Percentiles rank a stretch among this genome's conserved stretches.
Evolutionary conservation across 2,113 vertebrate species (phyloP).

Genomic region (Merops nubicus): DNA sequence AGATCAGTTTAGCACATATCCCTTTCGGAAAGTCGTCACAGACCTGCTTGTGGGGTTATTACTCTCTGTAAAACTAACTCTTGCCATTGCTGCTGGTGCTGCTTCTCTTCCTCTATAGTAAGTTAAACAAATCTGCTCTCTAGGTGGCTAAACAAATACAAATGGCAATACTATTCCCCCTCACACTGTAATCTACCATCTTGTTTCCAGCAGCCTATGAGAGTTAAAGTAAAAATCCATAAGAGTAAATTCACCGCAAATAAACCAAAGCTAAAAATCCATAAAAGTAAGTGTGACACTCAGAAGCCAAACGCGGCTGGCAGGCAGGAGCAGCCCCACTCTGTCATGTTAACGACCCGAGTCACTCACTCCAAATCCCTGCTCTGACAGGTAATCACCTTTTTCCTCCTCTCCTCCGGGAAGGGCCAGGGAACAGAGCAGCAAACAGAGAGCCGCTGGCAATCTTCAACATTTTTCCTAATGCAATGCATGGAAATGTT

Average conservation of each 20-base stretch:
- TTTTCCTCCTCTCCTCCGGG: neutral
- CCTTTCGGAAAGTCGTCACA: neutral
- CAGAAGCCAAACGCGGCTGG: neutral
- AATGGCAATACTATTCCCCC: neutral
- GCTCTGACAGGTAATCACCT: neutral
- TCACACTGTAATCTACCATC: neutral
- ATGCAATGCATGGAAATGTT: neutral
- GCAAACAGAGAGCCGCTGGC: neutral
- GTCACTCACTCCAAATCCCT: neutral
- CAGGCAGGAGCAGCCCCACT: neutral
- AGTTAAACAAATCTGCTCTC: neutral
- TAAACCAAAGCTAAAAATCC: slow-evolving; percentile 5
- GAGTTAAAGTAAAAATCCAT: neutral
- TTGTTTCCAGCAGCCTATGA: neutral
- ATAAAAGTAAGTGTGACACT: neutral
- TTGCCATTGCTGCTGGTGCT: neutral
- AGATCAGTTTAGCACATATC: neutral
- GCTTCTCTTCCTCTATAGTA: neutral
- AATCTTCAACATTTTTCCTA: fast-evolving
- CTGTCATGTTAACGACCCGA: neutral
- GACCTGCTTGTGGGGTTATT: neutral
- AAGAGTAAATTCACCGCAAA: neutral
- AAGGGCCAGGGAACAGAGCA: neutral
- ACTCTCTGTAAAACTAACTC: neutral
- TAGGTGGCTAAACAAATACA: neutral